Conservation (phyloP, 2,797 vertebrate genomes). For the Psittacula echo region DNA sequence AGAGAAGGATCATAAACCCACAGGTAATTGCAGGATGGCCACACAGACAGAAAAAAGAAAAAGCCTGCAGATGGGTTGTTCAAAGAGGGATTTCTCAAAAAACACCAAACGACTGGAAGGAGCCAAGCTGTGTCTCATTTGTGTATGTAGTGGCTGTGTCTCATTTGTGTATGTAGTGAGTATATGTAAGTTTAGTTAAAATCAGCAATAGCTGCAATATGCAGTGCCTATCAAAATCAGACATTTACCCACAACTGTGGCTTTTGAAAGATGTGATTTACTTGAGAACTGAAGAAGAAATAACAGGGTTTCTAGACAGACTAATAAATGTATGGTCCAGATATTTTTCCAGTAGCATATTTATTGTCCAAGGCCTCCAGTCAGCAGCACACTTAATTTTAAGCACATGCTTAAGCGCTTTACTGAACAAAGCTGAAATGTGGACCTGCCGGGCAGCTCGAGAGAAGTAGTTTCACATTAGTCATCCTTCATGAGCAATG, state of each 20-base stretch:
- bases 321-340: constrained; percentile 60
- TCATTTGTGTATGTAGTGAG: constrained; percentile 23
- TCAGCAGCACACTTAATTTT: constrained; percentile 65
- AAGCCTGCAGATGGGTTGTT: constrained; percentile 62
- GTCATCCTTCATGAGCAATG: not conserved
- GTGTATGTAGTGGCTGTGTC: constrained; percentile 7
- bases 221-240: constrained; percentile 43
- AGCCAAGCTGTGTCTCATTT: constrained; percentile 62
- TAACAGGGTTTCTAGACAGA: constrained; percentile 54
- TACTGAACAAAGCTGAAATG: constrained; percentile 36
- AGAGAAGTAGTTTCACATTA: constrained; percentile 9
- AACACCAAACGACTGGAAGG: constrained; percentile 36
- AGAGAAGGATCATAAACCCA: constrained; percentile 63
- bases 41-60: constrained; percentile 68
- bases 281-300: constrained; percentile 56
- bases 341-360: constrained; percentile 59
- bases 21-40: constrained; percentile 67
- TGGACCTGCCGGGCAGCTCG: constrained; percentile 49
- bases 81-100: constrained; percentile 59
- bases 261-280: constrained; percentile 56
- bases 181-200: constrained; percentile 34
- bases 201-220: constrained; percentile 48
- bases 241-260: constrained; percentile 20
- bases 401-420: constrained; percentile 68
- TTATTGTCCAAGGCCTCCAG: constrained; percentile 64